Percentiles rank a stretch among this genome's conserved stretches.
Conservation (phyloP, 2,797 vertebrate genomes). For the Chaetophractus vellerosus region DNA sequence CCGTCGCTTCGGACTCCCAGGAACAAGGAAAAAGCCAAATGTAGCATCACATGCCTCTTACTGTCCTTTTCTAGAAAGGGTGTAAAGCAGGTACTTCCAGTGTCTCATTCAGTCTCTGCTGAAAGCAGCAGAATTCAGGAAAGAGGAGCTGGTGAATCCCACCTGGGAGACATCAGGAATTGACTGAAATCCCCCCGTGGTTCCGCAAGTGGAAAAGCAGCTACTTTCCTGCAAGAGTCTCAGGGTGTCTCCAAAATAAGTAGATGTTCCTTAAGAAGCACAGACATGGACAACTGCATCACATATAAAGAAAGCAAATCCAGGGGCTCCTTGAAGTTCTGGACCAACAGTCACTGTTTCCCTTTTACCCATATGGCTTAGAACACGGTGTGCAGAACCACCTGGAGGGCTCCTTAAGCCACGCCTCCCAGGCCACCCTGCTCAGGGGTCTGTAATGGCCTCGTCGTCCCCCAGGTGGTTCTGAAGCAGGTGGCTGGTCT, state of each 20-base stretch:
- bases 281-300: not conserved
- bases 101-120: no score
- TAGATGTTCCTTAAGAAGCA: not conserved
- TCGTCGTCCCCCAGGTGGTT: not conserved
- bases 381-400: not conserved
- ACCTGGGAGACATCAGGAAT: not conserved
- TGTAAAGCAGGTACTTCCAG: not conserved
- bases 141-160: not conserved
- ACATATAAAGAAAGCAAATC: not conserved
- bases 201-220: not conserved
- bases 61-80: not conserved
- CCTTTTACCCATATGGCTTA: not conserved
- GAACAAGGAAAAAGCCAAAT: not conserved
- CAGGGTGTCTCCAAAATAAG: not conserved
- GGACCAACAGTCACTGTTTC: not conserved
- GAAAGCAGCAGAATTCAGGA: not conserved
- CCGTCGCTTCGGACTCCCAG: not conserved
- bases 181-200: not conserved
- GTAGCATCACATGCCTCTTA: not conserved
- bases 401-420: not conserved
- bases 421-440: not conserved
- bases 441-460: not conserved
- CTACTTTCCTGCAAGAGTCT: no score
- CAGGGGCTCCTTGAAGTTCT: not conserved
- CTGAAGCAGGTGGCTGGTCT: not conserved